Conservation (phyloP, 2,797 vertebrate species). For the Rhadinocentrus ornatus region DNA sequence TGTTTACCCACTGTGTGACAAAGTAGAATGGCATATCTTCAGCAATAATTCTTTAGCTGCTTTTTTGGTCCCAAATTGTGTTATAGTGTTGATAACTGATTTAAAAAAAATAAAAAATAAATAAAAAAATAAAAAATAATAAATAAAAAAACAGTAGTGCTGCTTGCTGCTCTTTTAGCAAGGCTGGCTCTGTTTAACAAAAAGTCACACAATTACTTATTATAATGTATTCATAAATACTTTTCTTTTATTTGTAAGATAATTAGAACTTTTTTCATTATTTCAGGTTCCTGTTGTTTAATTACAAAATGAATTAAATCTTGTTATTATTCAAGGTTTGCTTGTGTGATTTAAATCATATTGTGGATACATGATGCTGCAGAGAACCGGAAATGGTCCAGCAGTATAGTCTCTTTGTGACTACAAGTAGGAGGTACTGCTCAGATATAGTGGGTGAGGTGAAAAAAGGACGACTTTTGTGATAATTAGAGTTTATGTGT, state of each 20-base stretch:
- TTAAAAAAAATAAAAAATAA: neutral
- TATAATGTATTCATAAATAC: constrained; percentile 43
- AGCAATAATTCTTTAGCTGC: constrained; percentile 38
- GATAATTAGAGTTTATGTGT: constrained; percentile 53
- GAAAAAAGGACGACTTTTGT: constrained; percentile 54
- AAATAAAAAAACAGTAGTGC: constrained; percentile 9
- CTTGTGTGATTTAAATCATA: constrained; percentile 58
- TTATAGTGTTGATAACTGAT: constrained; percentile 20
- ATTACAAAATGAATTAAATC: constrained; percentile 52
- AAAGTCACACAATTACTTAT: constrained; percentile 37
- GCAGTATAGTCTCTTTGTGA: constrained; percentile 26
- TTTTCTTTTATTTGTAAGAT: constrained; percentile 57
- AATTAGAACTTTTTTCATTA: constrained; percentile 61
- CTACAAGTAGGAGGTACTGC: constrained; percentile 32
- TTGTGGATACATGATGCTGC: constrained; percentile 10
- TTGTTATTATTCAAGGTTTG: constrained; percentile 46
- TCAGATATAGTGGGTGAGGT: constrained; percentile 38
- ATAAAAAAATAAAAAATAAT: constrained; percentile 32
- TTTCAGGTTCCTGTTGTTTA: constrained; percentile 52
- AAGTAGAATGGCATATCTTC: constrained; percentile 21
- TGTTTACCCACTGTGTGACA: neutral
- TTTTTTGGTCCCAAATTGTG: constrained; percentile 51
- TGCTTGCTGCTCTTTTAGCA: constrained; percentile 44
- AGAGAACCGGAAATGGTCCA: constrained; percentile 8
- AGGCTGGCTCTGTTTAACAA: constrained; percentile 40